Conservation (phyloP, 2,797 vertebrate genomes). For the Manis crassicaudata region DNA sequence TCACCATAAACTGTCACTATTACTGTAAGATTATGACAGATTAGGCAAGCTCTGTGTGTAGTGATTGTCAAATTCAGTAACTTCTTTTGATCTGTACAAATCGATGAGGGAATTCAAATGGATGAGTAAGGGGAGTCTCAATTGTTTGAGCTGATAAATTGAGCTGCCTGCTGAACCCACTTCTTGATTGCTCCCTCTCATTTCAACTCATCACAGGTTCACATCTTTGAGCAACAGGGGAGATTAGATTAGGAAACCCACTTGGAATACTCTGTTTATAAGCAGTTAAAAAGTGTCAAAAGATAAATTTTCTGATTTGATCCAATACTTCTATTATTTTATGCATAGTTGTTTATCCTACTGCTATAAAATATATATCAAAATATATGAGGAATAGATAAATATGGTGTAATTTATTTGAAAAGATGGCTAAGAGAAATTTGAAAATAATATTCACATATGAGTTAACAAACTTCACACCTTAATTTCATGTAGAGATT, state of each 20-base stretch:
- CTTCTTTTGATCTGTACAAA: neutral
- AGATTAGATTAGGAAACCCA: neutral
- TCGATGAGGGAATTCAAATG: neutral
- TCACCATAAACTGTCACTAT: neutral
- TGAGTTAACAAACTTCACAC: neutral
- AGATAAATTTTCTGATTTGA: conserved; percentile 4
- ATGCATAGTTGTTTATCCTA: neutral
- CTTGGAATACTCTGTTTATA: neutral
- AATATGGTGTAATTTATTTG: conserved; percentile 19
- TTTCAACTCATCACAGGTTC: neutral
- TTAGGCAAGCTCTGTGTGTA: neutral
- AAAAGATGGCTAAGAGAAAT: neutral
- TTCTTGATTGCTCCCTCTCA: neutral
- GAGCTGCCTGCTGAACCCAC: neutral
- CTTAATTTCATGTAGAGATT: neutral
- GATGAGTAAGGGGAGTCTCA: neutral
- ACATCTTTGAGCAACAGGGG: neutral
- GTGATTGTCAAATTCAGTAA: neutral
- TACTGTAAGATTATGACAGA: neutral
- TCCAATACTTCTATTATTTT: neutral
- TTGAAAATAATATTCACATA: conserved; percentile 16
- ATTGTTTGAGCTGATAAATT: neutral
- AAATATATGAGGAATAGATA: neutral
- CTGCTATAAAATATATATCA: neutral
- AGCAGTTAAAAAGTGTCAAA: conserved; percentile 32